Percentiles rank a stretch among this genome's conserved stretches.
phyloP scores from a whole-genome alignment of 2,797 vertebrate species.

The Takifugu rubripes region DNA sequence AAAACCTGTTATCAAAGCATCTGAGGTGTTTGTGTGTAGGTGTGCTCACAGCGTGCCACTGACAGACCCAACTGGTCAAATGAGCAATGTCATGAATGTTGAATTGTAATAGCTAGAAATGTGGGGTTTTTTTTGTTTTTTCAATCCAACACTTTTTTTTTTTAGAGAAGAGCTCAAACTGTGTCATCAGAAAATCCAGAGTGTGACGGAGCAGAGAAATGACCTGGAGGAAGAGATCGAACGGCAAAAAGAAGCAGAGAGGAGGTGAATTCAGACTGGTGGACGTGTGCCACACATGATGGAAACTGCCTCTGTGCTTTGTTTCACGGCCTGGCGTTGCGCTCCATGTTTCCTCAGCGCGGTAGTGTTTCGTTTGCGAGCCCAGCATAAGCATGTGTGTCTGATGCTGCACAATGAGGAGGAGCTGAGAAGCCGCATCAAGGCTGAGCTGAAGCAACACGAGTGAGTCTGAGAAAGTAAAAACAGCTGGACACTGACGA shows the following conservation, averaged over 20 bases:
- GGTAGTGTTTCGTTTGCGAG: constrained; percentile 73
- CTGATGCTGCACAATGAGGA: constrained; percentile 74
- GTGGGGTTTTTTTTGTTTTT: no score
- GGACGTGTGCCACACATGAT: not conserved
- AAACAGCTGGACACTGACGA: not conserved
- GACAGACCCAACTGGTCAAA: no score
- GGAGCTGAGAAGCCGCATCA: constrained; percentile 66
- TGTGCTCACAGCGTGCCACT: no score
- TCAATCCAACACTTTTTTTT: constrained; percentile 1
- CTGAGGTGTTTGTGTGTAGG: not conserved
- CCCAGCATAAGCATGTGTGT: constrained; percentile 64
- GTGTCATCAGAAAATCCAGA: constrained; percentile 67
- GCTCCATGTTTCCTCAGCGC: constrained; percentile 57
- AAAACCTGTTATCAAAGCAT: constrained; percentile 22
- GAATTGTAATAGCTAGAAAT: no score
- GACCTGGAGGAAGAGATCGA: constrained; percentile 68
- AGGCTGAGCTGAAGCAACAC: constrained; percentile 59
- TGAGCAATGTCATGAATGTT: no score
- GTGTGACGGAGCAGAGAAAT: constrained; percentile 71
- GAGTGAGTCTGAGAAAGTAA: constrained; percentile 63
- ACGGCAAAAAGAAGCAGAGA: constrained; percentile 65
- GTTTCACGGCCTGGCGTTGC: constrained; percentile 1
- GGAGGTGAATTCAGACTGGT: constrained; percentile 66
- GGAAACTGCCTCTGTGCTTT: not conserved
- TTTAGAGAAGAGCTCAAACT: constrained; percentile 73